Evolutionary conservation across 2,888 invertebrate species (phyloP), one percentile per base, ranked within the genome.

Genomic region (Eristalinus aeneus): DNA sequence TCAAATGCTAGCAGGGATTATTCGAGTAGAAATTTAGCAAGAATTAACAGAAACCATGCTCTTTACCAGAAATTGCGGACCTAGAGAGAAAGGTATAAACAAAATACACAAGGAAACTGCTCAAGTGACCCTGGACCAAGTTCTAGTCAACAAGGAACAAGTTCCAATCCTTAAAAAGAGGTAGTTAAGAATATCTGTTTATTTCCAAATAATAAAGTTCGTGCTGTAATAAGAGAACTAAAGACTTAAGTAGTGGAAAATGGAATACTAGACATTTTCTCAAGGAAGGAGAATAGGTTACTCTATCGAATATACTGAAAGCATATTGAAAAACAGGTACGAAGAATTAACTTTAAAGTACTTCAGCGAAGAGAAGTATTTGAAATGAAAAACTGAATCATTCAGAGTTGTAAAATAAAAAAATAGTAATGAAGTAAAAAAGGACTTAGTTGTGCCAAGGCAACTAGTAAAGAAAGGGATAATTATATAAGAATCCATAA

Each of bases 231-330:
- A 1, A 16, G n/a, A 34, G 20, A n/a, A 75, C 23, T 67, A 6
- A 46, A 4, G 20, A 58, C 63, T 22, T 54, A 54, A 75, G 56
- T 75, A 31, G 39, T 67, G 39, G 67, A 75, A 56, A 67, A 58
- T 16, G 22, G 39, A 20, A n/a, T 65, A 65, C 65, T 65, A 65
- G 74, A 9, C 58, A 65, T 12, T 65, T 74, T 65, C 39, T 74
- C 16, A 53, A 74, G 36, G 65, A 74, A 65, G 74, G 65, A 73
- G 73, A n/a, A n/a, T n/a, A n/a, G n/a, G 73, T 64, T 73, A 73
- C 36, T 73, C 64, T 11, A 74, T 74, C 5, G 39, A 65, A 58
- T 65, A 64, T 56, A 74, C 64, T 16, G 74, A 74, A 34, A 64
- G 36, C n/a, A 56, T 74, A 16, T 23, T 63, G 10, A 63, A 22